Evolutionary conservation across 2,888 invertebrate species (phyloP).

Genomic region (Bombylius major): DNA sequence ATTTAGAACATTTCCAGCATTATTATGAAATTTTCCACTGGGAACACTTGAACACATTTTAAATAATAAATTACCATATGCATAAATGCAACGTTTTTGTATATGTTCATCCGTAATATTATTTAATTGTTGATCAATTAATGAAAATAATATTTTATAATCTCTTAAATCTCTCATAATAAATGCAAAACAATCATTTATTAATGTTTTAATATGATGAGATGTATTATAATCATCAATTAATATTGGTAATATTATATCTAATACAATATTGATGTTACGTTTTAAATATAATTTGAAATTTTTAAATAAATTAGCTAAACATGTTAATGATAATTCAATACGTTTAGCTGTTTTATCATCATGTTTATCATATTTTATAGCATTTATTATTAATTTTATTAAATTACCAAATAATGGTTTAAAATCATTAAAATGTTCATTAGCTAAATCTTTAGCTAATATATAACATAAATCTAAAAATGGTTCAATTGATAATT

Average conservation of each 20-base stretch:
- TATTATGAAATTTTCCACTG: constrained; percentile 73
- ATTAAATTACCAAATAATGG: constrained; percentile 61
- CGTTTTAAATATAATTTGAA: constrained; percentile 71
- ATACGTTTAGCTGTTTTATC: constrained; percentile 72
- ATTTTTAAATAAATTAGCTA: constrained; percentile 85
- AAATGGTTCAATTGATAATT: constrained; percentile 64
- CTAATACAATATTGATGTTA: constrained; percentile 61
- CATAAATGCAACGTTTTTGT: constrained; percentile 26
- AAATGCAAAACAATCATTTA: constrained; percentile 92
- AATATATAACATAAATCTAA: constrained; percentile 74
- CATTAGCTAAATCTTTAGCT: constrained; percentile 75
- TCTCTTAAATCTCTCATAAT: constrained; percentile 80
- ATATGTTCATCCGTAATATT: constrained; percentile 29
- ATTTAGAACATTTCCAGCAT: constrained; percentile 56
- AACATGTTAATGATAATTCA: constrained; percentile 72
- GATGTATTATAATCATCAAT: constrained; percentile 60
- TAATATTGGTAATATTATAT: constrained; percentile 53
- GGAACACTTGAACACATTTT: constrained; percentile 71
- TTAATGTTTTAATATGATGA: constrained; percentile 80
- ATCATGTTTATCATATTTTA: constrained; percentile 23
- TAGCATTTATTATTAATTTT: background rate
- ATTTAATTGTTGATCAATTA: constrained; percentile 54
- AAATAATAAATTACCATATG: constrained; percentile 78
- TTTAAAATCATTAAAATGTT: constrained; percentile 79
- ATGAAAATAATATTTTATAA: constrained; percentile 55